Base-by-base conservation (phyloP, 92 coral and sea anemone genomes). In the Epizoanthus rinbou region DNA sequence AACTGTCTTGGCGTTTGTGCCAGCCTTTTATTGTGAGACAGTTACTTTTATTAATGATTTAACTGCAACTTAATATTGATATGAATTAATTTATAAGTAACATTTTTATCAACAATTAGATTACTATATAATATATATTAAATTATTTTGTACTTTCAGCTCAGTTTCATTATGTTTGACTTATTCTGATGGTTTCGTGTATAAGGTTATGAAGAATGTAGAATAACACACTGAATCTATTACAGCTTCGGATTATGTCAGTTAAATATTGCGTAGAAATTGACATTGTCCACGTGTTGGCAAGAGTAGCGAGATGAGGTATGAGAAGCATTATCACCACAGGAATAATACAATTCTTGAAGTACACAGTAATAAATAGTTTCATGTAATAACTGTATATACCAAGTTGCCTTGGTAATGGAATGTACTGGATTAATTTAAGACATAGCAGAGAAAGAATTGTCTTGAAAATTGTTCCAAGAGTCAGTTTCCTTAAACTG, bases 391-490 rank as follows among this genome's bases (percentile, higher is more conserved):
- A 78, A 10, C 43, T 78, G 28, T 62, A 78, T 22, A 39, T 28
- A 59, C 25, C 82, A 60, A 78, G 72, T n/a, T 78, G 82, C 56
- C 58, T 78, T 62, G 82, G 82, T 15, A 78, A 50, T 62, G 82
- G 71, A 78, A 78, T 62, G 50, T 41, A 41, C 11, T 62, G 19
- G 8, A 78, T 62, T 17, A 62, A 59, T 60, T 78, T 78, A 14
- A 78, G 28, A 62, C 33, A 60, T 11, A 78, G 43, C 25, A 78
- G n/a, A 59, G 82, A 78, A 78, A 62, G 50, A n/a, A 78, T 9
- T 78, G 60, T 62, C 50, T 78, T 78, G 22, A 65, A 7, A n/a
- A 78, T 62, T 57, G 43, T 78, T 8, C 82, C 82, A 43, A 78
- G 82, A 60, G 82, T 78, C 69, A 78, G 37, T 21, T 62, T 62